Conservation (phyloP, 2,113 vertebrate genomes). For the Chaetodon trifascialis region DNA sequence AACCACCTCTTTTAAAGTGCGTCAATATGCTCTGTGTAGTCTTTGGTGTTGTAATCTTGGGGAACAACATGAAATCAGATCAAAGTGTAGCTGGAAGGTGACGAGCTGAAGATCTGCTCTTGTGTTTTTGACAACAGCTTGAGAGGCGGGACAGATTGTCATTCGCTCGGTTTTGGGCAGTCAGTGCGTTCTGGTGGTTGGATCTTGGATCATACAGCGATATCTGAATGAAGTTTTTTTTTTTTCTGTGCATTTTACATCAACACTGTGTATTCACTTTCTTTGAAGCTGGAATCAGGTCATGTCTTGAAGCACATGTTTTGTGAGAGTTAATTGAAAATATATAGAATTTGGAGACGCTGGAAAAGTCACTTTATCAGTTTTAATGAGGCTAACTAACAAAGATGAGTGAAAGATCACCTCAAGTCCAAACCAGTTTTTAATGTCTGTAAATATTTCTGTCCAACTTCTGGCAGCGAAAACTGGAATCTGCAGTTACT, state of each 20-base stretch:
- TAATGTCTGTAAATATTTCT: neutral
- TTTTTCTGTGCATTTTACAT: neutral
- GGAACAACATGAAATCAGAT: conserved; percentile 27
- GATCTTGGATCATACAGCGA: conserved; percentile 2
- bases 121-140: conserved; percentile 3
- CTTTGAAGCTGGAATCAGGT: neutral
- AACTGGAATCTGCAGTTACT: neutral
- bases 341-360: no score
- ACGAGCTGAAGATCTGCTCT: conserved; percentile 10
- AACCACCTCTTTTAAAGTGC: conserved; percentile 38
- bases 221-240: neutral
- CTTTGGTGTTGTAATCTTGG: conserved; percentile 51
- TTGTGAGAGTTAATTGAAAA: neutral
- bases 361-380: neutral
- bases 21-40: conserved; percentile 58
- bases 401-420: neutral
- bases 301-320: neutral
- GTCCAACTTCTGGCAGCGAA: neutral
- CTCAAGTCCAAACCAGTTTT: neutral
- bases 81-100: conserved; percentile 25
- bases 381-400: neutral
- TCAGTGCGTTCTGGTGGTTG: neutral
- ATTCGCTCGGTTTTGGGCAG: conserved; percentile 3
- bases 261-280: neutral
- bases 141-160: conserved; percentile 26